phyloP scores from a whole-genome alignment of 2,888 invertebrate genomes.

The Coenonympha arcania region DNA sequence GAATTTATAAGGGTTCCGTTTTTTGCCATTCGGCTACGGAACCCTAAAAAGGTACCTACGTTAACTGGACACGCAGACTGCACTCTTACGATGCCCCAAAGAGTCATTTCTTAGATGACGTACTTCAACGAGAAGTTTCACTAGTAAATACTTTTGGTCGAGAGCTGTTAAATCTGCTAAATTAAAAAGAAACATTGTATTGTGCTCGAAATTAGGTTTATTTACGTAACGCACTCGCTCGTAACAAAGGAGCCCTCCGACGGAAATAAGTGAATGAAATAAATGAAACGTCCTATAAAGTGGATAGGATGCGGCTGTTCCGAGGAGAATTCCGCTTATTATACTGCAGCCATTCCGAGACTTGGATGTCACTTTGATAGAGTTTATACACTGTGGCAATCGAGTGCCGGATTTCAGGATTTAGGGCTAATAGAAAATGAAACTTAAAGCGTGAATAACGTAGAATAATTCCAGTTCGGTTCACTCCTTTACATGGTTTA shows the following conservation, averaged over 20 bases:
- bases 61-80: no score
- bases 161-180: conserved; percentile 54
- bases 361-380: conserved; percentile 24
- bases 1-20: no score
- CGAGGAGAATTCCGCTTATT: conserved; percentile 34
- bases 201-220: conserved; percentile 66
- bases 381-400: conserved; percentile 25
- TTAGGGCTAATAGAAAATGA: conserved; percentile 22
- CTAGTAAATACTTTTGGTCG: conserved; percentile 12
- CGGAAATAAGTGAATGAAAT: conserved; percentile 67
- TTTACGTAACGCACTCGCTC: conserved; percentile 64
- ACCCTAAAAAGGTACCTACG: no score
- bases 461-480: background rate
- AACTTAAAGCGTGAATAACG: conserved; percentile 20
- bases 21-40: no score
- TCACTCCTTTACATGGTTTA: background rate
- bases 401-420: conserved; percentile 23
- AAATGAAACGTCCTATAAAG: conserved; percentile 67
- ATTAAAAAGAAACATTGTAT: conserved; percentile 70
- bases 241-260: conserved; percentile 60
- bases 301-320: conserved; percentile 59
- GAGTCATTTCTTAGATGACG: no score
- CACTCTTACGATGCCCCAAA: no score
- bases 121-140: background rate
- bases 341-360: conserved; percentile 36